These are phyloP conservation scores for Parnassius orleans DNA, from an alignment of 2,888 invertebrate genomes.

Conservation along the genomic window DNA sequence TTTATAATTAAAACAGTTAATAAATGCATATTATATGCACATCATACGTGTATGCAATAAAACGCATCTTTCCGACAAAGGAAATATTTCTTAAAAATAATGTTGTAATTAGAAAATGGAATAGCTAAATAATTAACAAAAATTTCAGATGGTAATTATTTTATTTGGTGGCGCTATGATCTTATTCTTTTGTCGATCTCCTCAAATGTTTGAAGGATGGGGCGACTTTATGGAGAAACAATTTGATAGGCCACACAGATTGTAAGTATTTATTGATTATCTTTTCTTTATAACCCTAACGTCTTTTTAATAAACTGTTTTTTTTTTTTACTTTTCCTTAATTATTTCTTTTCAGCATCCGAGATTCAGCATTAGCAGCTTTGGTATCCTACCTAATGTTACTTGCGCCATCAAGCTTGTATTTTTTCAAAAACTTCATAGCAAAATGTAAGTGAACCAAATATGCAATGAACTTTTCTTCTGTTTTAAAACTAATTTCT, in stretches of 20 bases:
- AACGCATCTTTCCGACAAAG: too few relatives aligned
- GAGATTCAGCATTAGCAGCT: slow-evolving; percentile 54
- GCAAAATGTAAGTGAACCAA: slow-evolving; percentile 46
- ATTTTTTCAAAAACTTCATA: slow-evolving; percentile 46
- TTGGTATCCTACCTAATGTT: slow-evolving; percentile 52
- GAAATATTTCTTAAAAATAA: too few relatives aligned
- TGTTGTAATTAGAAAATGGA: too few relatives aligned
- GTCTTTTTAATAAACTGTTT: too few relatives aligned
- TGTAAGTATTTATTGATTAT: slow-evolving; percentile 39
- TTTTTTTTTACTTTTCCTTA: neutral
- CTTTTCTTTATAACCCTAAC: neutral
- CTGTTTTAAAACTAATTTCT: too few relatives aligned
- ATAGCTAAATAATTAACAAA: neutral
- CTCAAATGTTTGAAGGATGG: slow-evolving; percentile 67
- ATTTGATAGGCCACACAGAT: slow-evolving; percentile 36
- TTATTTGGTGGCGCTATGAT: slow-evolving; percentile 58
- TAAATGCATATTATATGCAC: too few relatives aligned
- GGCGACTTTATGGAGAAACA: slow-evolving; percentile 42
- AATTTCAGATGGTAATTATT: slow-evolving; percentile 55
- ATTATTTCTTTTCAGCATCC: slow-evolving; percentile 43
- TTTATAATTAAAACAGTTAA: too few relatives aligned
- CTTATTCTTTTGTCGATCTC: slow-evolving; percentile 62
- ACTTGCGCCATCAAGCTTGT: slow-evolving; percentile 45
- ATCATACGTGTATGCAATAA: too few relatives aligned
- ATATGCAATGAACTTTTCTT: too few relatives aligned